Evolutionary conservation across 2,888 invertebrate genomes (phyloP).

Genomic region (Drosophila gaucha): DNA sequence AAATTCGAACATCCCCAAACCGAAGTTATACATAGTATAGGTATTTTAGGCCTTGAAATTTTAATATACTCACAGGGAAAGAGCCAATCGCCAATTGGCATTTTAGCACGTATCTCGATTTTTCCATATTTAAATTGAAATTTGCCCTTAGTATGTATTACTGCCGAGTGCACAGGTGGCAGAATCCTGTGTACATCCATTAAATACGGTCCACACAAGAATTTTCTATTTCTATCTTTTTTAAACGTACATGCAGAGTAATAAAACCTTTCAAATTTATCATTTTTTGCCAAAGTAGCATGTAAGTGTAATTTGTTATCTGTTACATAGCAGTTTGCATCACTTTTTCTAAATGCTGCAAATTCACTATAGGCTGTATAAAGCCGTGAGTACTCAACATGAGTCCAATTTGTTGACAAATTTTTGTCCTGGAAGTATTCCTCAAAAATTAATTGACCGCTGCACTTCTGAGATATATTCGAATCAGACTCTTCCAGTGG

Average conservation of each 20-base stretch:
- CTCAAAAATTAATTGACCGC: slow-evolving; percentile 18
- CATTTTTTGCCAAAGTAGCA: neutral
- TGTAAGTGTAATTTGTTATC: slow-evolving; percentile 13
- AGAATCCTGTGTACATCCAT: rapidly evolving
- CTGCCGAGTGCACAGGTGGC: slow-evolving; percentile 15
- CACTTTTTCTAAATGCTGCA: neutral
- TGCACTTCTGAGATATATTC: neutral
- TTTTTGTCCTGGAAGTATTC: slow-evolving; percentile 15
- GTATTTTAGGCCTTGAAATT: neutral
- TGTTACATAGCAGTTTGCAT: neutral
- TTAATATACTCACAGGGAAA: slow-evolving; percentile 37
- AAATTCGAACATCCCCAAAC: too few relatives aligned
- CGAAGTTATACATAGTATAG: neutral
- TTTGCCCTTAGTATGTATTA: neutral
- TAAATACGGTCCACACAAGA: slow-evolving; percentile 15
- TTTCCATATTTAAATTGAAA: slow-evolving; percentile 39
- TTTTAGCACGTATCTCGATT: slow-evolving; percentile 36
- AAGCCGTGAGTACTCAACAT: neutral
- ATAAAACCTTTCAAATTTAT: rapidly evolving
- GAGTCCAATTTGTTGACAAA: slow-evolving; percentile 9
- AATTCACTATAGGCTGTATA: neutral
- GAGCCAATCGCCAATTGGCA: slow-evolving; percentile 43
- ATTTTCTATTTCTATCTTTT: rapidly evolving
- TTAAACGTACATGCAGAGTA: slow-evolving; percentile 14
- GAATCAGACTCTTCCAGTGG: neutral